These are phyloP conservation scores for Petrocephalus zakoni DNA, from an alignment of 2,113 vertebrate species.

Conservation along the genomic window DNA sequence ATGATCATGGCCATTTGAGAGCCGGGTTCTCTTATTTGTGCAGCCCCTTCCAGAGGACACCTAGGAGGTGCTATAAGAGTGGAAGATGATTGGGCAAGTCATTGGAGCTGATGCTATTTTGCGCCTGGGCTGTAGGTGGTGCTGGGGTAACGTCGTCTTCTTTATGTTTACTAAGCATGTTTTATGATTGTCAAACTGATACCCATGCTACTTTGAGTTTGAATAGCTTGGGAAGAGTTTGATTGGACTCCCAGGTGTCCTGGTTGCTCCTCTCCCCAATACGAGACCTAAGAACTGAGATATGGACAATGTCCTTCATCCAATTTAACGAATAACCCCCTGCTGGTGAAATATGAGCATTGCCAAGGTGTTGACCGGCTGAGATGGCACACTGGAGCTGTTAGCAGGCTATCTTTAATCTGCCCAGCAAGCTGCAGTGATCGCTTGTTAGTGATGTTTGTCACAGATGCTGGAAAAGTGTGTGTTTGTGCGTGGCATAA, in stretches of 20 bases:
- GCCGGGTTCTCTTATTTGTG: background rate
- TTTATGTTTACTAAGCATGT: background rate
- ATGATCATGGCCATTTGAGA: background rate
- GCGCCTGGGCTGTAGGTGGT: background rate
- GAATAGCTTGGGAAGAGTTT: background rate
- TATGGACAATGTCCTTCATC: background rate
- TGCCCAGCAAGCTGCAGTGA: background rate
- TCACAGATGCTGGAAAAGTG: background rate
- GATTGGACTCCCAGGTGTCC: too few relatives aligned
- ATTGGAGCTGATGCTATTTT: background rate
- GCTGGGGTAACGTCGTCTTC: background rate
- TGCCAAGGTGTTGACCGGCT: background rate
- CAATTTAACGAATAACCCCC: background rate
- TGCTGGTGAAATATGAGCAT: background rate
- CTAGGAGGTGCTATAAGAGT: background rate
- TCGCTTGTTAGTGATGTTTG: background rate
- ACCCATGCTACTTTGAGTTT: background rate
- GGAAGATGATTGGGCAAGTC: background rate
- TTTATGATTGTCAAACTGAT: background rate
- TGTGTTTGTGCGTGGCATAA: background rate
- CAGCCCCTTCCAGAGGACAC: background rate
- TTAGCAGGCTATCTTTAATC: background rate
- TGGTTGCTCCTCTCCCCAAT: too few relatives aligned
- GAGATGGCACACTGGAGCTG: background rate
- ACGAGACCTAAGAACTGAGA: too few relatives aligned